phyloP scores from a whole-genome alignment of 2,797 vertebrate genomes.

The Gallinago nigripennis region DNA sequence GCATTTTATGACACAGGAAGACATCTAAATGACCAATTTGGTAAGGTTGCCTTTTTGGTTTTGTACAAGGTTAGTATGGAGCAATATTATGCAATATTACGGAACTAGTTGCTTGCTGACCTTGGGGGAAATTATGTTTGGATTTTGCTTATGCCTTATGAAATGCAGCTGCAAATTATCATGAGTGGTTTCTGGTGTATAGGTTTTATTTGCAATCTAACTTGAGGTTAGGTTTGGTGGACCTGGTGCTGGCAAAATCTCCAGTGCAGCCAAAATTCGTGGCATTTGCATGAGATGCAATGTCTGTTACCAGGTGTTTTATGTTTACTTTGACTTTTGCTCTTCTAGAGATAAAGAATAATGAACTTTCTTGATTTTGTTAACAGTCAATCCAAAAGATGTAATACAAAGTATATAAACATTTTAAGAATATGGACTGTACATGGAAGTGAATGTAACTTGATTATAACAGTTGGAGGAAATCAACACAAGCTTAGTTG shows the following conservation, averaged over 20 bases:
- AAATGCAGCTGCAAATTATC: background rate
- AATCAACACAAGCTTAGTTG: background rate
- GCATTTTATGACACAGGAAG: background rate
- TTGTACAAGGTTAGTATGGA: background rate
- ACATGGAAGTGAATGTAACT: background rate
- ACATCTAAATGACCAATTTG: background rate
- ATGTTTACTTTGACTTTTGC: background rate
- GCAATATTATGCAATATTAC: background rate
- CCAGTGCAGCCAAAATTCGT: background rate
- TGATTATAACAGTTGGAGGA: background rate
- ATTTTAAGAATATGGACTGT: background rate
- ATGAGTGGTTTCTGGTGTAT: background rate
- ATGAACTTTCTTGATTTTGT: background rate
- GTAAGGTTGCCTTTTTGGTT: background rate
- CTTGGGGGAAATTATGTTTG: background rate
- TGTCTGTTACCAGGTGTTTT: background rate
- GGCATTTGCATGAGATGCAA: background rate
- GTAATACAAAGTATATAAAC: background rate
- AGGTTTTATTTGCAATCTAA: background rate
- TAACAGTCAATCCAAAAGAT: background rate
- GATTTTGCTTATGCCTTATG: background rate
- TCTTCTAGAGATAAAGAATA: background rate
- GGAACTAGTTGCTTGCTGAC: background rate
- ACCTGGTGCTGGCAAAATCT: background rate
- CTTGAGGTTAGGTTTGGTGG: background rate